Percentiles rank a stretch among this genome's conserved stretches.
phyloP scores from a whole-genome alignment of 1,140 invertebrate species.

The Caenorhabditis elegans region WBcel235 BX284605.5:6740001-6740500 shows the following conservation, averaged over 20 bases:
- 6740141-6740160: slow-evolving; percentile 25
- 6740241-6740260: background rate
- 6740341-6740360: slow-evolving; percentile 18
- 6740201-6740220: slow-evolving; percentile 16
- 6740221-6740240: background rate
- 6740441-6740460: background rate
- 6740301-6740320: background rate
- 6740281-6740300: slow-evolving; percentile 27
- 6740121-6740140: slow-evolving; percentile 5
- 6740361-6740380: slow-evolving; percentile 30
- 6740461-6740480: background rate
- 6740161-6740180: background rate
- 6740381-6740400: slow-evolving; percentile 1
- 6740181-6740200: slow-evolving; percentile 23
- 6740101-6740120: background rate
- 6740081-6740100: background rate
- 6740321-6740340: background rate
- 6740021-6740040: no score
- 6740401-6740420: background rate
- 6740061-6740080: background rate
- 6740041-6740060: no score
- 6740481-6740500: slow-evolving; percentile 2
- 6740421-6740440: background rate
- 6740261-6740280: slow-evolving; percentile 10
- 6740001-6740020: no score